Evolutionary conservation across 2,113 vertebrate genomes (phyloP).

Genomic region (Noctilio leporinus): DNA sequence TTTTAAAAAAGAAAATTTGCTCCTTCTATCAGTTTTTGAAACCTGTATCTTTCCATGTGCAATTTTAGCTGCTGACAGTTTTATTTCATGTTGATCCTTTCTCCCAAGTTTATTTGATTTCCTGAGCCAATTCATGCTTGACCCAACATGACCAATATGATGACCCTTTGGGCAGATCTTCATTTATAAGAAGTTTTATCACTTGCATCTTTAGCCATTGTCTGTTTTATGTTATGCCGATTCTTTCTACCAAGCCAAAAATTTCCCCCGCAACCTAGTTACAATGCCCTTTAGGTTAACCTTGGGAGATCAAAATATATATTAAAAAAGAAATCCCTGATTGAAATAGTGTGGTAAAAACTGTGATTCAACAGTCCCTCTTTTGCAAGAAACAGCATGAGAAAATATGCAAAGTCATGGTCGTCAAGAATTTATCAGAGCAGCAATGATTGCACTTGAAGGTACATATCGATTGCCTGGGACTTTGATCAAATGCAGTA

Average conservation of each 20-base stretch:
- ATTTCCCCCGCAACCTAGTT: neutral
- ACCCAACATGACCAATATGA: neutral
- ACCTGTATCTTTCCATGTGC: neutral
- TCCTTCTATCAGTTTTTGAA: neutral
- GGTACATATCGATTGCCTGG: neutral
- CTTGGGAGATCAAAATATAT: neutral
- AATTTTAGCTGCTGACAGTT: constrained; percentile 60
- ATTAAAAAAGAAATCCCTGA: neutral
- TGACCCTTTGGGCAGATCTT: constrained; percentile 13
- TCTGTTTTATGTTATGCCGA: constrained; percentile 39
- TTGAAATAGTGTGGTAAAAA: constrained; percentile 1
- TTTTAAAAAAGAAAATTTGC: neutral
- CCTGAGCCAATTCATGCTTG: neutral
- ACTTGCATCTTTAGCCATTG: neutral
- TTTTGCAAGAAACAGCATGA: neutral
- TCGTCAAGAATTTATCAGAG: neutral
- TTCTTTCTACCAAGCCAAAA: constrained; percentile 23
- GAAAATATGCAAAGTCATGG: neutral
- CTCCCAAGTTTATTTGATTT: neutral
- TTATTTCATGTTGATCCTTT: constrained; percentile 52
- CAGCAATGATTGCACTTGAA: neutral
- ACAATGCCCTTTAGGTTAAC: constrained; percentile 29
- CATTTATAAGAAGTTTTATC: constrained; percentile 18
- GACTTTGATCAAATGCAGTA: neutral
- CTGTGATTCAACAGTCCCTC: neutral